phyloP scores from a whole-genome alignment of 1,140 invertebrate genomes.

The Berghia stephanieae region DNA sequence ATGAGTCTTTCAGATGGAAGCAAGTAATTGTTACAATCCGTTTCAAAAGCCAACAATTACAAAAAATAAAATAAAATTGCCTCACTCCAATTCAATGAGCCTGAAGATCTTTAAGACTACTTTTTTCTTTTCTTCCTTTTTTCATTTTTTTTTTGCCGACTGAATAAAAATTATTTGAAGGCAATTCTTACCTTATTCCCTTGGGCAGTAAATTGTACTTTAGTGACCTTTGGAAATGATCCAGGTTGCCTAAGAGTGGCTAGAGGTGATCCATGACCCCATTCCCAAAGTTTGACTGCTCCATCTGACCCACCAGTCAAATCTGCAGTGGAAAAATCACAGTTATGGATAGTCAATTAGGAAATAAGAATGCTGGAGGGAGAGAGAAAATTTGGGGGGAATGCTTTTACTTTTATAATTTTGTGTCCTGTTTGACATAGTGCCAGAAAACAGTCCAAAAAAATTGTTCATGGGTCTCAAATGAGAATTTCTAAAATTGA shows the following conservation, averaged over 20 bases:
- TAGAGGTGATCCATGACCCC: slow-evolving; percentile 91
- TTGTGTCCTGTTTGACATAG: no score
- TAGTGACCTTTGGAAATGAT: slow-evolving; percentile 94
- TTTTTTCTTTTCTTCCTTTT: no score
- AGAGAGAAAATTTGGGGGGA: background rate
- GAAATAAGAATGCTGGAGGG: background rate
- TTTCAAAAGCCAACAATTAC: no score
- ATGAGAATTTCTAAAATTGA: no score
- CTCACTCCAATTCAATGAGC: no score
- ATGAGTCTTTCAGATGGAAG: no score
- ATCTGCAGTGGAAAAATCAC: slow-evolving; percentile 74
- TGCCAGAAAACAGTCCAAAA: no score
- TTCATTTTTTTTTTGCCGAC: background rate
- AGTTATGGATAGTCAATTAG: background rate
- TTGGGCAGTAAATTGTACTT: slow-evolving; percentile 92
- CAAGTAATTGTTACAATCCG: no score
- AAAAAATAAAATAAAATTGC: no score
- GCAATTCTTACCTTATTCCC: slow-evolving; percentile 82
- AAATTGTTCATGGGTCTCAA: no score
- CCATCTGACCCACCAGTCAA: slow-evolving; percentile 96
- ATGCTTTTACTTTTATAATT: no score
- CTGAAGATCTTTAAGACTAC: no score
- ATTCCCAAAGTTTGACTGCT: slow-evolving; percentile 97
- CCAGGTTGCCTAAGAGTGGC: slow-evolving; percentile 88
- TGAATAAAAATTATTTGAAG: background rate